phyloP scores from a whole-genome alignment of 2,888 invertebrate genomes.

The Amorpha juglandis region DNA sequence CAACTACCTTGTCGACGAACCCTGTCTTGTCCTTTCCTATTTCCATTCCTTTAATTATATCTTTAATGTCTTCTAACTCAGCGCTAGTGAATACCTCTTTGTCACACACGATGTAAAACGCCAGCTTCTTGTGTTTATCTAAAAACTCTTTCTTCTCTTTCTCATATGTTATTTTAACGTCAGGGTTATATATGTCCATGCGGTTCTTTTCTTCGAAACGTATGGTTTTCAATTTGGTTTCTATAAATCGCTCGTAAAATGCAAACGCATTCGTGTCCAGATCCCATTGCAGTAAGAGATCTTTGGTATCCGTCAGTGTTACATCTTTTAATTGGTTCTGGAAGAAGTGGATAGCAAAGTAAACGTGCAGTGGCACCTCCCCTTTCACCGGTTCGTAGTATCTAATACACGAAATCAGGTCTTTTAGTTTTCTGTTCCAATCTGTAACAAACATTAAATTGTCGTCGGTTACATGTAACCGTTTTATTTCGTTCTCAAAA shows the following conservation, averaged over 20 bases:
- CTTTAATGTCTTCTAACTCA: constrained; percentile 21
- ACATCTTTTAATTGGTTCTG: constrained; percentile 26
- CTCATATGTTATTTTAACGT: constrained; percentile 25
- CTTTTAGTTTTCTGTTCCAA: background rate
- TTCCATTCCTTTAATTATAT: constrained; percentile 22
- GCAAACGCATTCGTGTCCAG: constrained; percentile 26
- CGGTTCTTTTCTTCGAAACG: constrained; percentile 29
- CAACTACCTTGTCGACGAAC: constrained; percentile 22
- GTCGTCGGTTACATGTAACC: background rate
- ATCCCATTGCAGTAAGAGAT: constrained; percentile 25
- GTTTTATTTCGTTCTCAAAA: constrained; percentile 28
- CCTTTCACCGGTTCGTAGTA: background rate
- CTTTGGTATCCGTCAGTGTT: background rate
- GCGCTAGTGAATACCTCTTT: background rate
- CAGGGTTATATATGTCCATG: constrained; percentile 28
- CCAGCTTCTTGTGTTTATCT: constrained; percentile 28
- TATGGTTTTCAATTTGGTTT: constrained; percentile 29
- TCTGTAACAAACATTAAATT: constrained; percentile 14
- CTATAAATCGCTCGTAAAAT: constrained; percentile 28
- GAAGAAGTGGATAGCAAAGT: constrained; percentile 27
- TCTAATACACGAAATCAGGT: background rate
- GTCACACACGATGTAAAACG: constrained; percentile 27
- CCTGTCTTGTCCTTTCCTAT: constrained; percentile 28
- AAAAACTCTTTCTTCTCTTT: constrained; percentile 29
- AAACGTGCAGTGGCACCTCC: constrained; percentile 24